These are phyloP conservation scores for Drosophila ironensis DNA, from an alignment of 1,140 invertebrate species.

Conservation along the genomic window DNA sequence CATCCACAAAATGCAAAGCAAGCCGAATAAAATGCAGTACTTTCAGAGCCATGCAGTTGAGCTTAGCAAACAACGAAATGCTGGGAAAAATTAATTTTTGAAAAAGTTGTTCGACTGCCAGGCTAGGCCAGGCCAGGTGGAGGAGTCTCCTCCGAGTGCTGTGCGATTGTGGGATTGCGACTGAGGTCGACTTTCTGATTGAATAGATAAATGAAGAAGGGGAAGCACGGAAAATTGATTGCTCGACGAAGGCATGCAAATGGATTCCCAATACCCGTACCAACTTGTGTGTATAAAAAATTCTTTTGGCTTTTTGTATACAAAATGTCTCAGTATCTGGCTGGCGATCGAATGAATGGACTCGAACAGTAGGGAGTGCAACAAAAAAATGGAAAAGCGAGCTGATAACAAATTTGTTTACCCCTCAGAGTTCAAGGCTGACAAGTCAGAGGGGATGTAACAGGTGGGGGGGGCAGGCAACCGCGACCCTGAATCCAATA, in stretches of 20 bases:
- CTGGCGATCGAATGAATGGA: slow-evolving; percentile 26
- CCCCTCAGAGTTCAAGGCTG: slow-evolving; percentile 24
- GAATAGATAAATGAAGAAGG: slow-evolving; percentile 52
- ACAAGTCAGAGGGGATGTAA: slow-evolving; percentile 9
- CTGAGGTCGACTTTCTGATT: slow-evolving; percentile 62
- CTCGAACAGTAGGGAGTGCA: slow-evolving; percentile 21
- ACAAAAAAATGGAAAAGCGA: slow-evolving; percentile 9
- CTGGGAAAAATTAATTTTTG: slow-evolving; percentile 42
- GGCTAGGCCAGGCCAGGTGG: background rate
- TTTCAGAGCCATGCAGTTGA: slow-evolving; percentile 15
- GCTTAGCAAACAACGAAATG: slow-evolving; percentile 26
- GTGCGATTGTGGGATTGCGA: slow-evolving; percentile 10
- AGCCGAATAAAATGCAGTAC: background rate
- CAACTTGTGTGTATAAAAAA: slow-evolving; percentile 7
- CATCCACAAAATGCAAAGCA: background rate
- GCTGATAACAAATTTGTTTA: slow-evolving; percentile 44
- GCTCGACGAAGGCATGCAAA: slow-evolving; percentile 31
- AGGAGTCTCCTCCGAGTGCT: no score
- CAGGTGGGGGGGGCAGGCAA: slow-evolving; percentile 2
- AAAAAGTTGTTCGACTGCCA: slow-evolving; percentile 3
- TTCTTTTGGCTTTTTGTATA: background rate
- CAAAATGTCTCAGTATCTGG: background rate
- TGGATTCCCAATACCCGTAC: slow-evolving; percentile 26
- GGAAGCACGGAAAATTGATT: slow-evolving; percentile 42
- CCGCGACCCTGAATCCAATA: background rate